Percentiles rank a stretch among this genome's conserved stretches.
Evolutionary conservation across 2,797 vertebrate species (phyloP).

Genomic region (Hemibagrus guttatus): DNA sequence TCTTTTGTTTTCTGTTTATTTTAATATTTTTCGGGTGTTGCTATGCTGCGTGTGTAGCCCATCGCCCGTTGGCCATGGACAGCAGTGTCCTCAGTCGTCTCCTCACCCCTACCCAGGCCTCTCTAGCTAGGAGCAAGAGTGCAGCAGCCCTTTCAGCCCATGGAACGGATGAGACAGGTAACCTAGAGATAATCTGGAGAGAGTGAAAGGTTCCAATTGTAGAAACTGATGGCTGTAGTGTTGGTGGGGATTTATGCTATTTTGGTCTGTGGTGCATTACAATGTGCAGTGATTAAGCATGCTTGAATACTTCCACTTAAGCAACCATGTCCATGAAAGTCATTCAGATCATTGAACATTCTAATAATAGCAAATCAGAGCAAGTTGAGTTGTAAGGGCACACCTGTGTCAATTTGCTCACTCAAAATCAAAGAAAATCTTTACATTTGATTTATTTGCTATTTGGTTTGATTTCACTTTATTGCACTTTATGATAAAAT

Average conservation of each 20-base stretch:
- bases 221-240: conserved; percentile 36
- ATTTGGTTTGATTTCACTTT: background rate
- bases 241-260: conserved; percentile 31
- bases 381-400: background rate
- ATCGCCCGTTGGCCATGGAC: conserved; percentile 80
- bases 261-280: conserved; percentile 26
- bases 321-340: background rate
- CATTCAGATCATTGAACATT: background rate
- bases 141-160: conserved; percentile 83
- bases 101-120: conserved; percentile 89
- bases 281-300: background rate
- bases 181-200: conserved; percentile 64
- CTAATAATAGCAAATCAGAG: background rate
- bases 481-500: background rate
- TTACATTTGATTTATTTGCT: background rate
- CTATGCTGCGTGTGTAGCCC: conserved; percentile 74
- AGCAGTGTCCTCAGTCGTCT: conserved; percentile 87
- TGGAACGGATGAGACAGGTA: conserved; percentile 88
- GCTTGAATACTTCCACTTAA: background rate
- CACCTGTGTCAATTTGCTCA: background rate
- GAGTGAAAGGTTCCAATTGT: conserved; percentile 48
- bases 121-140: conserved; percentile 95
- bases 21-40: conserved; percentile 58
- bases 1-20: conserved; percentile 52
- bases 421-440: background rate